Evolutionary conservation across 2,797 vertebrate genomes (phyloP), one percentile per base, ranked within the genome.

Genomic region (Chelon labrosus): DNA sequence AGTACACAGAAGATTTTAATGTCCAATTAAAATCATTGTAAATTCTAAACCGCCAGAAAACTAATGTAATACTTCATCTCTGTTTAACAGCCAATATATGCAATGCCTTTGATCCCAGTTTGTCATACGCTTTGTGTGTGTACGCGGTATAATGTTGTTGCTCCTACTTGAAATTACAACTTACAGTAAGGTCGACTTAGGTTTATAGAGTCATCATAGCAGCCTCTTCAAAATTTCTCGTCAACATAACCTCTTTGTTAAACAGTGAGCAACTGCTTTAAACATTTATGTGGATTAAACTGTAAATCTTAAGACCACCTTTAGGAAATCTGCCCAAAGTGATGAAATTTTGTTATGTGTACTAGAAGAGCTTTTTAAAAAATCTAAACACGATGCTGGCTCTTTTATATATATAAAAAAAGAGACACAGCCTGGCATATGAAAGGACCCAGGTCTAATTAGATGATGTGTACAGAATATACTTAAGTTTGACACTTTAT

Each of bases 261-360:
- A 63, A 70, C 41, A 63, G 37, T 60, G 19, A 75, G 20, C 55
- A 56, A 52, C 27, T 25, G 58, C 42, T 71, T 75, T 76, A 82
- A 84, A 86, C 57, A 56, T 84, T 82, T 77, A 88, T 88, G 73
- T 22, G 75, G 79, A 67, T 78, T 59, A 73, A 71, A 53, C 63
- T 51, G 71, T 81, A 77, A 70, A 67, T 63, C 70, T 86, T 67
- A 66, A 70, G 37, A 79, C 57, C 70, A 78, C 73, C 62, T 74
- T 68, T 22, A 75, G 74, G 62, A 82, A 57, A 64, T 69, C 59
- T 79, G 70, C 54, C 77, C 52, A 80, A 70, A 74, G 76, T 61
- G 60, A 80, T 85, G 60, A 84, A 77, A 83, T 31, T 62, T 55
- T 70, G 61, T 58, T 65, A 62, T 71, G 63, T 55, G n/a, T 35